Evolutionary conservation across 1,140 invertebrate genomes (phyloP).

Genomic region (Aethina tumida): DNA sequence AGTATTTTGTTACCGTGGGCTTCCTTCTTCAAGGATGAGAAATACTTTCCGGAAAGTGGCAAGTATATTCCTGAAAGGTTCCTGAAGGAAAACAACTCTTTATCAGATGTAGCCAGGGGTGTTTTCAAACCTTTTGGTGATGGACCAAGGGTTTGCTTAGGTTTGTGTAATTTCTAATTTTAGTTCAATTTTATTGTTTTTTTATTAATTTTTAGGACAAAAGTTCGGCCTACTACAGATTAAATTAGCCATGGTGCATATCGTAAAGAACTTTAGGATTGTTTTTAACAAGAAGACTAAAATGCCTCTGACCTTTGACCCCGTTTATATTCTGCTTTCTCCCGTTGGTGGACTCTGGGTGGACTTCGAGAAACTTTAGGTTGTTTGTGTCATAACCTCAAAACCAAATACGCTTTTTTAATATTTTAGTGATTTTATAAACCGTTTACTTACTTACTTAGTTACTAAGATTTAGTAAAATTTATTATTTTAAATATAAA

Average conservation of each 20-base stretch:
- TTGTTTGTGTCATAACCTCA: no score
- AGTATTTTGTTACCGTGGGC: background rate
- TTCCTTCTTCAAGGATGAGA: conserved; percentile 1
- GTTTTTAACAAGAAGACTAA: background rate
- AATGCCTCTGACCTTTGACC: conserved; percentile 5
- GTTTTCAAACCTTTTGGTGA: conserved; percentile 8
- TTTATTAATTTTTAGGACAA: conserved; percentile 6
- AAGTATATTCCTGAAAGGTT: conserved; percentile 10
- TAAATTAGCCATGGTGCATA: conserved; percentile 1
- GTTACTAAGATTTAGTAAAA: no score
- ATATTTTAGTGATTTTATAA: no score
- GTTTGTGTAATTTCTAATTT: conserved; percentile 1
- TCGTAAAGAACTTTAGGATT: conserved; percentile 7
- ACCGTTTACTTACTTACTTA: no score
- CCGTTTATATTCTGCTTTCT: background rate
- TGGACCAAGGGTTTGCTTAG: conserved; percentile 7
- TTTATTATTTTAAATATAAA: no score
- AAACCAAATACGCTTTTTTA: no score
- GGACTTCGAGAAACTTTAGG: conserved; percentile 1
- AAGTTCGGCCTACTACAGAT: conserved; percentile 7
- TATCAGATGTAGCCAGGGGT: conserved; percentile 1
- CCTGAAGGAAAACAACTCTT: background rate
- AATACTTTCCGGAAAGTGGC: background rate
- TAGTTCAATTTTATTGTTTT: background rate
- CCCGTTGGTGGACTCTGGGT: conserved; percentile 5